A percentile compares a stretch with the other conserved stretches of the same genome.
These are phyloP conservation scores for Chydorus sphaericus DNA, from an alignment of 2,888 invertebrate species.

Conservation along the genomic window DNA sequence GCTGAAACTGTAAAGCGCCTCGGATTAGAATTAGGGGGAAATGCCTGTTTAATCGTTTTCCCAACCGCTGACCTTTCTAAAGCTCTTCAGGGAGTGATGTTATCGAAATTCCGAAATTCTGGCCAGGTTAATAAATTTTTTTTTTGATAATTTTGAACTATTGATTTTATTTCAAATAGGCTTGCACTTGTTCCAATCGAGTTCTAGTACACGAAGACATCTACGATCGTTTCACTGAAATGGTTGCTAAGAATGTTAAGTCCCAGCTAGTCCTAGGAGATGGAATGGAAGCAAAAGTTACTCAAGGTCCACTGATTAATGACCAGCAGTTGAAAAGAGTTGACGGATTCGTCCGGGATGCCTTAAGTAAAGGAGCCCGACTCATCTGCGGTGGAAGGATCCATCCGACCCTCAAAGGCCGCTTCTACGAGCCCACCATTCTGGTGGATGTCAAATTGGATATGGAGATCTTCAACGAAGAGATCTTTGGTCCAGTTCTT, in stretches of 20 bases:
- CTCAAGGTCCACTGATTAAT: slow-evolving; percentile 87
- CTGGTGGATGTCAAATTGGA: slow-evolving; percentile 57
- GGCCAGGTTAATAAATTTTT: slow-evolving; percentile 45
- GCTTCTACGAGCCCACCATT: slow-evolving; percentile 81
- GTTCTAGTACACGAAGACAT: slow-evolving; percentile 66
- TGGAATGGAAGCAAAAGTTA: slow-evolving; percentile 53
- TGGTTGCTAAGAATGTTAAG: slow-evolving; percentile 49
- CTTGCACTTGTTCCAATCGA: slow-evolving; percentile 89
- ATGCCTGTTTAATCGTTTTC: slow-evolving; percentile 96
- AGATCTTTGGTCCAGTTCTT: slow-evolving; percentile 86
- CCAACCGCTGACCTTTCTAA: slow-evolving; percentile 72
- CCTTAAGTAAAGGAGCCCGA: slow-evolving; percentile 66
- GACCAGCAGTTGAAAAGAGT: slow-evolving; percentile 64
- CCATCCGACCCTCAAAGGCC: slow-evolving; percentile 45
- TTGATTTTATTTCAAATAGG: slow-evolving; percentile 35
- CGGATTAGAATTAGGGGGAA: slow-evolving; percentile 91
- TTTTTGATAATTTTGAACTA: not conserved
- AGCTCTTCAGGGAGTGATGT: slow-evolving; percentile 73
- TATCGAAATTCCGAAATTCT: slow-evolving; percentile 85
- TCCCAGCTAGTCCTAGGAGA: slow-evolving; percentile 59
- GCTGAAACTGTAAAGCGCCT: slow-evolving; percentile 75
- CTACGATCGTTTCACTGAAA: slow-evolving; percentile 60
- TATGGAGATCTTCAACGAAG: slow-evolving; percentile 73
- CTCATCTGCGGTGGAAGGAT: slow-evolving; percentile 58
- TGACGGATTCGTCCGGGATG: slow-evolving; percentile 58